A percentile compares a stretch with the other conserved stretches of the same genome.
phyloP scores from a whole-genome alignment of 2,797 vertebrate genomes.

The Oophaga sylvatica region DNA sequence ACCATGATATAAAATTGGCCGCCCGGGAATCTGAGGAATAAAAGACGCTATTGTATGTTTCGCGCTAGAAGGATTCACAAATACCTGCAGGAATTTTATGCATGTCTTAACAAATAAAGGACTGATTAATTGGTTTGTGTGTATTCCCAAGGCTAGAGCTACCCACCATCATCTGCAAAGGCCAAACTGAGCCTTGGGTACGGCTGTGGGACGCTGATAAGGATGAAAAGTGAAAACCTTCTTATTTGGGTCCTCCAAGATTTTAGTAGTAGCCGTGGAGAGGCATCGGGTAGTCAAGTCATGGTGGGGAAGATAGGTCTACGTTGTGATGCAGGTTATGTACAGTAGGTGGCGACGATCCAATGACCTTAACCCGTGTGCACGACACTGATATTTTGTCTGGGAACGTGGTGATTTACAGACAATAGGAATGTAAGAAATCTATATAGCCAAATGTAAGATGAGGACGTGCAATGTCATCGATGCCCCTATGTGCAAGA shows the following conservation, averaged over 20 bases:
- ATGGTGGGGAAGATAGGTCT: background rate
- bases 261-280: background rate
- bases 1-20: slow-evolving; percentile 19
- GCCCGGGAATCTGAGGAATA: slow-evolving; percentile 23
- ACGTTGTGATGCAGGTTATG: background rate
- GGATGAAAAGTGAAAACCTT: slow-evolving; percentile 45
- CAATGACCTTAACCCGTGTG: slow-evolving; percentile 9
- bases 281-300: background rate
- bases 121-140: slow-evolving; percentile 48
- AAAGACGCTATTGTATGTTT: slow-evolving; percentile 39
- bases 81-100: slow-evolving; percentile 57
- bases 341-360: background rate
- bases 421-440: slow-evolving; percentile 8
- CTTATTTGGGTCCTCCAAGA: background rate
- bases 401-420: background rate
- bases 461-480: background rate
- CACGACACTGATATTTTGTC: slow-evolving; percentile 3
- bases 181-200: slow-evolving; percentile 27
- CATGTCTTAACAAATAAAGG: slow-evolving; percentile 56
- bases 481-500: background rate
- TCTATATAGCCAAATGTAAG: background rate
- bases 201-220: background rate
- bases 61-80: background rate
- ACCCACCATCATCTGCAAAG: slow-evolving; percentile 46
- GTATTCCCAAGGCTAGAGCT: slow-evolving; percentile 9